Evolutionary conservation across 2,797 vertebrate species (phyloP).

Genomic region (Argyrosomus regius): DNA sequence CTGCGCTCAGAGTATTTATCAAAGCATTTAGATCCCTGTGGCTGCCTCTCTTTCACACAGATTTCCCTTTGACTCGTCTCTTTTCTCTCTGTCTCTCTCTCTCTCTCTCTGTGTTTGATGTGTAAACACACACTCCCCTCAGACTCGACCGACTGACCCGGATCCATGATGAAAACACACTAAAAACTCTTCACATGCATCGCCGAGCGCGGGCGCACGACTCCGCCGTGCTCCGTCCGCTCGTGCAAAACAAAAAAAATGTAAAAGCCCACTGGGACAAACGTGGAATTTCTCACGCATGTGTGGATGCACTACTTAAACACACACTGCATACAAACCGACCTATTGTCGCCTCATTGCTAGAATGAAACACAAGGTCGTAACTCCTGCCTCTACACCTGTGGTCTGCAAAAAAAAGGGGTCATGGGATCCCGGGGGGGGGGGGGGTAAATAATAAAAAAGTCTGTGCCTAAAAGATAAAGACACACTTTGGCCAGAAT

Average conservation of each 20-base stretch:
- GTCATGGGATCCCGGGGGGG: neutral
- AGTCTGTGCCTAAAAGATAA: neutral
- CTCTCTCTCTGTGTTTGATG: constrained; percentile 58
- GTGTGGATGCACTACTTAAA: constrained; percentile 31
- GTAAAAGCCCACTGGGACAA: constrained; percentile 22
- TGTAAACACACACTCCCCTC: constrained; percentile 63
- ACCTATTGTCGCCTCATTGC: constrained; percentile 38
- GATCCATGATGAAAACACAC: constrained; percentile 53
- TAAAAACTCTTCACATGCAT: constrained; percentile 25
- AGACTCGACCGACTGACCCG: constrained; percentile 53
- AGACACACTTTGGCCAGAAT: constrained; percentile 3
- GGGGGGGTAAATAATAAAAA: constrained; percentile 4
- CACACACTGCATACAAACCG: constrained; percentile 26
- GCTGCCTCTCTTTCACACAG: constrained; percentile 38
- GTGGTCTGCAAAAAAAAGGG: neutral
- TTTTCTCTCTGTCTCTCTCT: constrained; percentile 9
- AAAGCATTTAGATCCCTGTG: constrained; percentile 58
- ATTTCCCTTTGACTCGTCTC: constrained; percentile 40
- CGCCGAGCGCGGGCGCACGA: constrained; percentile 21
- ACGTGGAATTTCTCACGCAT: constrained; percentile 55
- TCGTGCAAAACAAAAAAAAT: rapidly evolving
- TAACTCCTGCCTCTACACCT: constrained; percentile 16
- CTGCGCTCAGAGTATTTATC: constrained; percentile 46
- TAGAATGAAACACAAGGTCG: constrained; percentile 33
- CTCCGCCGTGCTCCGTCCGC: neutral